Percentiles rank a stretch among this genome's conserved stretches.
Evolutionary conservation across 2,797 vertebrate genomes (phyloP).

Genomic region (Parauchenoglanis ngamensis): DNA sequence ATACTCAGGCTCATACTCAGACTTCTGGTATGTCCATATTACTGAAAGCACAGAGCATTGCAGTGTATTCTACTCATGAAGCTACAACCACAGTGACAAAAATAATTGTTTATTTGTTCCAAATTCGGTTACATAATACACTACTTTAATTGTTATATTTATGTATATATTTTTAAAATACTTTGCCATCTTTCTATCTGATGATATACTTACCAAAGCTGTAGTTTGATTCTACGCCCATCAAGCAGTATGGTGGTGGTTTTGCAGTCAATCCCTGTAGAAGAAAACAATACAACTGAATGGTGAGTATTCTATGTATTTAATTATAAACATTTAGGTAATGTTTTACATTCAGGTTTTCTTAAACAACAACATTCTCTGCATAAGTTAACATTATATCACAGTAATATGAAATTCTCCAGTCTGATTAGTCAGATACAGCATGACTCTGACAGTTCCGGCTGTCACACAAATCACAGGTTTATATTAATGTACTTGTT

Average conservation of each 20-base stretch:
- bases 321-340: background rate
- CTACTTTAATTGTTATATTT: background rate
- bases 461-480: background rate
- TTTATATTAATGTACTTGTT: background rate
- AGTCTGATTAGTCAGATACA: background rate
- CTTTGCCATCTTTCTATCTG: background rate
- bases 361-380: background rate
- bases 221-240: slow-evolving; percentile 84
- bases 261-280: slow-evolving; percentile 85
- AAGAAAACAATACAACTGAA: slow-evolving; percentile 1
- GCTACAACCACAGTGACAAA: background rate
- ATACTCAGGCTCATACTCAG: slow-evolving; percentile 29
- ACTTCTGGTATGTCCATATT: slow-evolving; percentile 41
- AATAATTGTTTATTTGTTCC: background rate
- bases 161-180: background rate
- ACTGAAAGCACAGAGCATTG: slow-evolving; percentile 25
- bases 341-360: background rate
- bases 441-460: background rate
- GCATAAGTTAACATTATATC: background rate
- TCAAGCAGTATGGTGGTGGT: slow-evolving; percentile 87
- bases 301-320: background rate
- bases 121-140: background rate
- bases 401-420: background rate
- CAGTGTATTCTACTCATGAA: slow-evolving; percentile 15
- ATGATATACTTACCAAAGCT: slow-evolving; percentile 78